Base-by-base conservation (phyloP, 1,140 invertebrate genomes). In the Tetranychus urticae region DNA sequence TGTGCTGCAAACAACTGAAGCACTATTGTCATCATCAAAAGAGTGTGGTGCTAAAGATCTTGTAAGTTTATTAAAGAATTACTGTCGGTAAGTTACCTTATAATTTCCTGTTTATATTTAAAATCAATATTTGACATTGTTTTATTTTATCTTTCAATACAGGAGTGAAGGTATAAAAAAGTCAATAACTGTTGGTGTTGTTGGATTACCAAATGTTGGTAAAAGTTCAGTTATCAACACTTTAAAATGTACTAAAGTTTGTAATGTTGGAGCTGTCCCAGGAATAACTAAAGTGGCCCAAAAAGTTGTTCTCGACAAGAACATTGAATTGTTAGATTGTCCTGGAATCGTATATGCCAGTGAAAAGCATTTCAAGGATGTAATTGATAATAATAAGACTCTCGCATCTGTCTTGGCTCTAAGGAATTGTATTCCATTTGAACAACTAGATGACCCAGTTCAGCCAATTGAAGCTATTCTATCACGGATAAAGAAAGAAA, bases 191-290 rank as follows among this genome's bases (percentile, higher is more conserved):
- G 90, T 97, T 3, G 92, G 92, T 34, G 81, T 97, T 64, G 88
- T 96, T 34, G 81, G 82, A 42, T 80, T 97, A 66, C 96, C 96
- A 14, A 99, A 99, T 76, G 94, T 97, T 62, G 96, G 96, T n/a
- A 99, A 99, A 77, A 97, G 91, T 69, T 96, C 90, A 66, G 82
- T 99, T 46, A 98, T 99, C 61, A 99, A 99, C 78, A 97, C 92
- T 70, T 76, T 99, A 62, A 97, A 97, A 71, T 78, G 94, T 66
- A 85, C 81, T 46, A 83, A 82, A 69, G 85, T 88, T 12, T 99
- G 94, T 71, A 85, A 82, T 74, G 88, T 94, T 67, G 94, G 93
- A 52, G 85, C 85, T 56, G 85, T 82, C 35, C 90, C 94, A 56
- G 94, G 93, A 66, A 77, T 94, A 42, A 94, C 90, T 1, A 90